Percentiles rank a stretch among this genome's conserved stretches.
Conservation (phyloP, 1,140 invertebrate genomes). For the Limonius californicus region DNA sequence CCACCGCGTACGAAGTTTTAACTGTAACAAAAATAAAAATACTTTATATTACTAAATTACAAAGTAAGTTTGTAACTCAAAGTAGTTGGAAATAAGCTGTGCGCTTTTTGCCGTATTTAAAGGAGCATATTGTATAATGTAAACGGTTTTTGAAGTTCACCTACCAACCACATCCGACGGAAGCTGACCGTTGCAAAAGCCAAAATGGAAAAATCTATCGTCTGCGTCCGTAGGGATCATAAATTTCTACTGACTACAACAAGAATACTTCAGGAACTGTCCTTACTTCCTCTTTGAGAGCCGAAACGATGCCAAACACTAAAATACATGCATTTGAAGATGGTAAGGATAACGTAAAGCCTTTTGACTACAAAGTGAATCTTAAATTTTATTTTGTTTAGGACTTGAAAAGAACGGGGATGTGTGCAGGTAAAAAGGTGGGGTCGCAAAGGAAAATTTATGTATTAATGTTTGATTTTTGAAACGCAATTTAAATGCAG, state of each 20-base stretch:
- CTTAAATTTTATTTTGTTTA: not conserved
- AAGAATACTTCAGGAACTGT: slow-evolving; percentile 6
- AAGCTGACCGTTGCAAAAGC: not conserved
- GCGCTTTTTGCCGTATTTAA: not conserved
- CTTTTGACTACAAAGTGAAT: not conserved
- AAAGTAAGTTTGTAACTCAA: not conserved
- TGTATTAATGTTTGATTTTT: too few relatives aligned
- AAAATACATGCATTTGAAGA: slow-evolving; percentile 2
- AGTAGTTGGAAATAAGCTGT: not conserved
- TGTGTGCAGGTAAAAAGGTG: too few relatives aligned
- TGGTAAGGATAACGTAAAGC: not conserved
- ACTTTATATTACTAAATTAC: not conserved
- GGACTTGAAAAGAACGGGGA: too few relatives aligned
- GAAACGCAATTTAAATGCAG: too few relatives aligned
- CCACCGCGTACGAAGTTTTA: slow-evolving; percentile 56
- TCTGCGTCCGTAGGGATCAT: not conserved
- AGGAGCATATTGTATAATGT: not conserved
- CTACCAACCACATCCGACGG: not conserved
- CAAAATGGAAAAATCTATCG: slow-evolving; percentile 4
- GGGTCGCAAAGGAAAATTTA: too few relatives aligned
- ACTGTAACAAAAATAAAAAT: slow-evolving; percentile 11
- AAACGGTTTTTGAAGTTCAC: not conserved
- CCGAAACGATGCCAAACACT: not conserved
- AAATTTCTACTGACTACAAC: slow-evolving; percentile 6
- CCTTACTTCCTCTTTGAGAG: not conserved